These are phyloP conservation scores for Cerastis rubricosa DNA, from an alignment of 2,888 invertebrate genomes.

Conservation along the genomic window DNA sequence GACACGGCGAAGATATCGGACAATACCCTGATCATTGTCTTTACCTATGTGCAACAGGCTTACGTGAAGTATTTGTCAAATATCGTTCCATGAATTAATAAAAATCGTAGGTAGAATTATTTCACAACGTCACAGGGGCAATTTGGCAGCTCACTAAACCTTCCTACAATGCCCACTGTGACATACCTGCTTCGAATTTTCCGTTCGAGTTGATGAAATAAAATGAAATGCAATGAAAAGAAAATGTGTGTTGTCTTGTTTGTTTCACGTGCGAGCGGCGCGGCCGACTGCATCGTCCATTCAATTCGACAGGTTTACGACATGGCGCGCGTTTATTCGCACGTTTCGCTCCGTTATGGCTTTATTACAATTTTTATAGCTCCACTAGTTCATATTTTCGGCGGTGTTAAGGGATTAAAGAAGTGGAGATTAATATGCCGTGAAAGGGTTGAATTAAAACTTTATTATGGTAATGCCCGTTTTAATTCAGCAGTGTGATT, in stretches of 20 bases:
- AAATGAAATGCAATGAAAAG: slow-evolving; percentile 49
- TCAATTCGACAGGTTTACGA: slow-evolving; percentile 87
- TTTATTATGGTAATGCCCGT: not conserved
- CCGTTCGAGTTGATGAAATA: slow-evolving; percentile 35
- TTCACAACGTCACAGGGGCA: not conserved
- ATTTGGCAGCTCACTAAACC: not conserved
- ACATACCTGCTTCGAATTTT: slow-evolving; percentile 34
- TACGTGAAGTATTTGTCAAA: not conserved
- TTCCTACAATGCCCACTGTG: not conserved
- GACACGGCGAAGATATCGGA: not conserved
- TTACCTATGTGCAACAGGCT: not conserved
- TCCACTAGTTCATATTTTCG: slow-evolving; percentile 85
- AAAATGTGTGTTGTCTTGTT: slow-evolving; percentile 65
- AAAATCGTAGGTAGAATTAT: not conserved
- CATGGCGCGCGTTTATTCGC: slow-evolving; percentile 81
- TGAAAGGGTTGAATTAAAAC: slow-evolving; percentile 46
- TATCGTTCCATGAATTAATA: not conserved
- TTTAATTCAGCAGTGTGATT: too few species aligned
- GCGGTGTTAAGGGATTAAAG: slow-evolving; percentile 81
- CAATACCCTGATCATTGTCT: not conserved
- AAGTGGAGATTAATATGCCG: slow-evolving; percentile 72
- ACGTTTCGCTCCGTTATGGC: slow-evolving; percentile 83
- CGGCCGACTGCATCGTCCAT: slow-evolving; percentile 79
- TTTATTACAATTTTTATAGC: slow-evolving; percentile 87
- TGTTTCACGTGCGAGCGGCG: slow-evolving; percentile 65